phyloP scores from a whole-genome alignment of 37 sponge, comb jelly and placozoan species.

The Geodia barretti region DNA sequence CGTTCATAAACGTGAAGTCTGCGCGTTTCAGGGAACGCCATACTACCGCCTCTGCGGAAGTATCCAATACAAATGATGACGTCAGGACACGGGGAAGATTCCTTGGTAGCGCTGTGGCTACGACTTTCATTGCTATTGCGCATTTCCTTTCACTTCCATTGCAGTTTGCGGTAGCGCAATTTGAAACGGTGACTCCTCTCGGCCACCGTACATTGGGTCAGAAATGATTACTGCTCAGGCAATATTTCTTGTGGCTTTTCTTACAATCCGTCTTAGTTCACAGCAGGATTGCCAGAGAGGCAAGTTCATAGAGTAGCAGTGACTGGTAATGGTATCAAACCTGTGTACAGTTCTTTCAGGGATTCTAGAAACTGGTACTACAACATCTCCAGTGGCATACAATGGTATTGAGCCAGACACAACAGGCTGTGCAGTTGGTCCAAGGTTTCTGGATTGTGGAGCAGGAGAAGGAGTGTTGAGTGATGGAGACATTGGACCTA shows the following conservation, averaged over 20 bases:
- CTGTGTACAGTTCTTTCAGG: background rate
- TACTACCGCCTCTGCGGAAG: too few species aligned
- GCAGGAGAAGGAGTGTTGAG: background rate
- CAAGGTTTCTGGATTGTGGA: background rate
- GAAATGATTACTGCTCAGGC: background rate
- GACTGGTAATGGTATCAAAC: background rate
- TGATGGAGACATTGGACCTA: background rate
- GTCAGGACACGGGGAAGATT: too few species aligned
- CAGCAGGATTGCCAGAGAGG: background rate
- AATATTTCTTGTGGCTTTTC: background rate
- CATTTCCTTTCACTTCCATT: background rate
- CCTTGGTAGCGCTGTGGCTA: background rate
- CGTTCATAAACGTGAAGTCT: too few species aligned
- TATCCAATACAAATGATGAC: too few species aligned
- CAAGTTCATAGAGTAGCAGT: background rate
- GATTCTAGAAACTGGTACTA: background rate
- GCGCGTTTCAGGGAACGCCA: too few species aligned
- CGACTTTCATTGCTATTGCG: background rate
- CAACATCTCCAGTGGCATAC: background rate
- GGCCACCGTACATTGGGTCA: too few species aligned
- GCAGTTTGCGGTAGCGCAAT: background rate
- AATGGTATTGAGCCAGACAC: background rate
- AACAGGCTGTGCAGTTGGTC: background rate
- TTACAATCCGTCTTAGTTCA: background rate
- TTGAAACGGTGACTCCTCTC: background rate